Evolutionary conservation across 2,113 vertebrate genomes (phyloP).

Genomic region (Rhadina sibilatrix): DNA sequence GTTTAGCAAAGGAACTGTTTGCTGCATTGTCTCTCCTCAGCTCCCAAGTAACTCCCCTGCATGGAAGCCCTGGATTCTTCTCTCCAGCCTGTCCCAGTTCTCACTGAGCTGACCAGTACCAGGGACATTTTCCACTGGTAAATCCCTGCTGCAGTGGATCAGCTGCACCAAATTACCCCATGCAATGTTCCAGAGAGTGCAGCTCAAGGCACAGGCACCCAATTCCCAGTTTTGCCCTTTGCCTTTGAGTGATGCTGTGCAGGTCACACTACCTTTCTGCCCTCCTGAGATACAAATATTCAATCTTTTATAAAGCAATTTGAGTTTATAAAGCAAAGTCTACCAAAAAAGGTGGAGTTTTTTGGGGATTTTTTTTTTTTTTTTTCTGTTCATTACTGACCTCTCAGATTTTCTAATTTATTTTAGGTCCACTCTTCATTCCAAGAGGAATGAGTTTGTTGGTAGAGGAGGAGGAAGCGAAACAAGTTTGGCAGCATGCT

Average conservation of each 20-base stretch:
- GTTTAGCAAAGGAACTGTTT: not conserved
- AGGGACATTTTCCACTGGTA: not conserved
- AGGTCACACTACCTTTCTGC: not conserved
- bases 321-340: not conserved
- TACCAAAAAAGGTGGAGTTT: not conserved
- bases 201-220: not conserved
- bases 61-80: not conserved
- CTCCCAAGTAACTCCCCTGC: not conserved
- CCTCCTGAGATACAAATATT: not conserved
- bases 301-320: not conserved
- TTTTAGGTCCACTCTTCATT: not conserved
- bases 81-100: not conserved
- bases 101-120: not conserved
- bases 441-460: not conserved
- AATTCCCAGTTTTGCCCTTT: not conserved
- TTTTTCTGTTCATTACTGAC: not conserved
- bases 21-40: not conserved
- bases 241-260: not conserved
- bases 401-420: not conserved
- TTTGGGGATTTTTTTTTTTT: too few relatives aligned
- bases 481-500: not conserved
- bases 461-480: not conserved
- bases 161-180: not conserved
- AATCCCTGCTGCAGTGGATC: not conserved
- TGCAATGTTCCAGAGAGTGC: rapidly evolving